phyloP scores from a whole-genome alignment of 2,888 invertebrate genomes.

The Cheilosia vulpina region DNA sequence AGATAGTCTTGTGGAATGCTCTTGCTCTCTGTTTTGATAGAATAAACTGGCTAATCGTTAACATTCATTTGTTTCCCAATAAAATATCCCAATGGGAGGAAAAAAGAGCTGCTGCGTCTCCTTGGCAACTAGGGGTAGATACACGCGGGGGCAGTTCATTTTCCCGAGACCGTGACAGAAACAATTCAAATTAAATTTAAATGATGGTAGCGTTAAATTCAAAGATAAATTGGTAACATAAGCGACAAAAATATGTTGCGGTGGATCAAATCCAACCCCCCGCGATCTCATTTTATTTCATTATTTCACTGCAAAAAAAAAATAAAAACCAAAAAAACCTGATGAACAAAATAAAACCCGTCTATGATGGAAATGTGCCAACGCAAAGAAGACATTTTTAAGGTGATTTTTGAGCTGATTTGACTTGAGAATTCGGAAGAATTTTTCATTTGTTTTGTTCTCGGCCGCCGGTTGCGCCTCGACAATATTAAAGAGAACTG shows the following conservation, averaged over 20 bases:
- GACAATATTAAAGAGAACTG: not conserved
- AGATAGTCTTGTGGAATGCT: slow-evolving; percentile 6
- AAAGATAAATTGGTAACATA: slow-evolving; percentile 61
- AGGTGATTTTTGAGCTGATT: slow-evolving; percentile 53
- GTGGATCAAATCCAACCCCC: not conserved
- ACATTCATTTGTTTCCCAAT: slow-evolving; percentile 20
- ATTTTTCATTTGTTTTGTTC: slow-evolving; percentile 45
- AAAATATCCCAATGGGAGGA: not conserved
- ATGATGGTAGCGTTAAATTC: slow-evolving; percentile 55
- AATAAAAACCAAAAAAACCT: too few relatives aligned
- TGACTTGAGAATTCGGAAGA: slow-evolving; percentile 45
- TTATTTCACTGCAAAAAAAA: slow-evolving; percentile 18
- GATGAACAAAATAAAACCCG: not conserved
- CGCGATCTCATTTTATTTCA: slow-evolving; percentile 39
- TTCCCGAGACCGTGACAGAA: slow-evolving; percentile 36
- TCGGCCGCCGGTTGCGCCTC: not conserved
- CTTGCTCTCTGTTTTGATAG: not conserved
- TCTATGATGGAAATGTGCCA: slow-evolving; percentile 67
- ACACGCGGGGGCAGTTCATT: slow-evolving; percentile 30
- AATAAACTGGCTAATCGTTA: slow-evolving; percentile 6
- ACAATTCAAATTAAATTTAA: slow-evolving; percentile 13
- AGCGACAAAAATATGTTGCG: slow-evolving; percentile 14
- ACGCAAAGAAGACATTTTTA: slow-evolving; percentile 29
- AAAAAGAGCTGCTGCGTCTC: not conserved
- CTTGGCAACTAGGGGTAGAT: slow-evolving; percentile 25